phyloP scores from a whole-genome alignment of 2,888 invertebrate species.

The Hypena proboscidalis region DNA sequence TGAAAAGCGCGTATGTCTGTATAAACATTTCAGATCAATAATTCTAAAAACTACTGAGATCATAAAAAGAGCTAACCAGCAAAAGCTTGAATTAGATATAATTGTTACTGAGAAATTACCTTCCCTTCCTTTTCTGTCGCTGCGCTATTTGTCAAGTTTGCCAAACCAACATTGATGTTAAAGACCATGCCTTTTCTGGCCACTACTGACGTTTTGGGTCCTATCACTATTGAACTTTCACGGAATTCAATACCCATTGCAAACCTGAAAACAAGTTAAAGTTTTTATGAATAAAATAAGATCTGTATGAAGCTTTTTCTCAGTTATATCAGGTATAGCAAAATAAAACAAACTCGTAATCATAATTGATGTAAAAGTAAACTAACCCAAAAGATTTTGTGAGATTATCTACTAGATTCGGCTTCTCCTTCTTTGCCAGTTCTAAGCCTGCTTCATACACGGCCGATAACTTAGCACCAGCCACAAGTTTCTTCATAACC shows the following conservation, averaged over 20 bases:
- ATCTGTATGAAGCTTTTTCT: background rate
- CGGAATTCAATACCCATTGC: constrained; percentile 99
- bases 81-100: too few relatives aligned
- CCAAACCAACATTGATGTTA: constrained; percentile 96
- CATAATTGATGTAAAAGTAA: background rate
- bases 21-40: too few relatives aligned
- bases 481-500: constrained; percentile 92
- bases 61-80: too few relatives aligned
- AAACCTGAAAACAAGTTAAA: constrained; percentile 85
- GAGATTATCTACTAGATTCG: constrained; percentile 93
- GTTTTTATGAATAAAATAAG: background rate
- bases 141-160: constrained; percentile 92
- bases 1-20: constrained; percentile 94
- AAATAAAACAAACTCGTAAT: background rate
- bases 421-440: constrained; percentile 94
- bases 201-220: constrained; percentile 92
- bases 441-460: constrained; percentile 94
- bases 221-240: constrained; percentile 96
- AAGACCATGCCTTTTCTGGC: constrained; percentile 98
- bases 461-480: constrained; percentile 92
- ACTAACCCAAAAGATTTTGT: constrained; percentile 95
- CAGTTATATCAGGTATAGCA: too few relatives aligned
- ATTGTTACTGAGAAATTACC: constrained; percentile 54
- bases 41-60: too few relatives aligned
- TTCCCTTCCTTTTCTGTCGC: constrained; percentile 95